A percentile compares a stretch with the other conserved stretches of the same genome.
phyloP scores from a whole-genome alignment of 2,888 invertebrate species.

The Hanleya hanleyi region DNA sequence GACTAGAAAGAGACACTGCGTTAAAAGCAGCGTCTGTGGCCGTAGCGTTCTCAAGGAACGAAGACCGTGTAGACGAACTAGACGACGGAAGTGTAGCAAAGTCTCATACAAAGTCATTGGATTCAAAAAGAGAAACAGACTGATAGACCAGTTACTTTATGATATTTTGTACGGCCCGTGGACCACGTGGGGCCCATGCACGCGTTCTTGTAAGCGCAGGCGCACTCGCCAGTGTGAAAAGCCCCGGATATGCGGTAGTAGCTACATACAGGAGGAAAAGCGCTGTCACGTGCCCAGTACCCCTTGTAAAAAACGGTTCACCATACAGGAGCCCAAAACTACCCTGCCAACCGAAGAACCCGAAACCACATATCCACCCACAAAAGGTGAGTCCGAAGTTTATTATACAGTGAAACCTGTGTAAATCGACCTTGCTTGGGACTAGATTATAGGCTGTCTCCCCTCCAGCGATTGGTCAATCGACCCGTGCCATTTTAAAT shows the following conservation, averaged over 20 bases:
- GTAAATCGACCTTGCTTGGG: too few species aligned
- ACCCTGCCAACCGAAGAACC: background rate
- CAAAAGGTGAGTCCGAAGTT: background rate
- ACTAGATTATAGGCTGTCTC: too few species aligned
- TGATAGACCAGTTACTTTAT: conserved; percentile 62
- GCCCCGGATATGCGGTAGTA: conserved; percentile 83
- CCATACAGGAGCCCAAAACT: conserved; percentile 14
- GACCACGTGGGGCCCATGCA: conserved; percentile 89
- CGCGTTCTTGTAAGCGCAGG: conserved; percentile 84
- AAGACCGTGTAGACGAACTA: conserved; percentile 47
- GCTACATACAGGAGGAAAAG: conserved; percentile 86
- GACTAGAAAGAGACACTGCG: conserved; percentile 62
- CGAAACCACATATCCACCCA: background rate
- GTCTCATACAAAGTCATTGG: conserved; percentile 44
- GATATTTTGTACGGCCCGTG: conserved; percentile 77
- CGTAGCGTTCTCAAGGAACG: conserved; percentile 65
- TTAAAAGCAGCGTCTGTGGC: conserved; percentile 55
- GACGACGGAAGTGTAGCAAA: conserved; percentile 37
- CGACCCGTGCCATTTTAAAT: too few species aligned
- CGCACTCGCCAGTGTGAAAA: conserved; percentile 84
- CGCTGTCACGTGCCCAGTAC: conserved; percentile 89
- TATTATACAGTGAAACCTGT: too few species aligned
- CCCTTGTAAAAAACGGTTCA: conserved; percentile 80
- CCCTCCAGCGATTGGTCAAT: too few species aligned
- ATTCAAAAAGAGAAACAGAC: conserved; percentile 45